These are phyloP conservation scores for Globia sparganii DNA, from an alignment of 2,888 invertebrate genomes.

Conservation along the genomic window DNA sequence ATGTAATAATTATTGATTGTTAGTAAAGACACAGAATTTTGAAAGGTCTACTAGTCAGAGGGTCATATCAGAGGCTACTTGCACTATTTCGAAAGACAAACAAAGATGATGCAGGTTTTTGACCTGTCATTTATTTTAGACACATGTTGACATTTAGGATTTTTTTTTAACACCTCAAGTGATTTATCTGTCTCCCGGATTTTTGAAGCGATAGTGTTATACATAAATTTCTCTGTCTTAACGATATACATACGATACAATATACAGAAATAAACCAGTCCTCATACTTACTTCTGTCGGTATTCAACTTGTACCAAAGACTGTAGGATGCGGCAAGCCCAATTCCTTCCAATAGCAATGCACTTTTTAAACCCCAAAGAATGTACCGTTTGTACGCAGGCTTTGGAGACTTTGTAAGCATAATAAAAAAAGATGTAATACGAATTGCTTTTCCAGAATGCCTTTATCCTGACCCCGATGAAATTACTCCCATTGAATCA, in stretches of 20 bases:
- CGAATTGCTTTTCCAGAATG: constrained; percentile 36
- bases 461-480: constrained; percentile 21
- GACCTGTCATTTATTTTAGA: constrained; percentile 24
- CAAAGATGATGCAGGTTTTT: constrained; percentile 30
- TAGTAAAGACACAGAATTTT: neutral
- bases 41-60: neutral
- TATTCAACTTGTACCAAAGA: constrained; percentile 93
- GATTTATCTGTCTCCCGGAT: neutral
- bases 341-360: constrained; percentile 91
- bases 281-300: constrained; percentile 92
- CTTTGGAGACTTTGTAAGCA: constrained; percentile 92
- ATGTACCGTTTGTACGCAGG: constrained; percentile 88
- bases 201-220: neutral
- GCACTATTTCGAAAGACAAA: constrained; percentile 15
- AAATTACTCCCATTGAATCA: constrained; percentile 56
- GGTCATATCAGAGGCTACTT: neutral
- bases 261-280: constrained; percentile 43
- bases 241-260: neutral
- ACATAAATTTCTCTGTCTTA: constrained; percentile 33
- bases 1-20: neutral
- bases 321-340: constrained; percentile 91
- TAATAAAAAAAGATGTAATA: constrained; percentile 80
- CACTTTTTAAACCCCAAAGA: constrained; percentile 88
- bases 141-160: constrained; percentile 48
- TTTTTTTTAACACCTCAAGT: constrained; percentile 13